Evolutionary conservation across 2,113 vertebrate genomes (phyloP), one percentile per base, ranked within the genome.

Genomic region (Syngnathus typhle): DNA sequence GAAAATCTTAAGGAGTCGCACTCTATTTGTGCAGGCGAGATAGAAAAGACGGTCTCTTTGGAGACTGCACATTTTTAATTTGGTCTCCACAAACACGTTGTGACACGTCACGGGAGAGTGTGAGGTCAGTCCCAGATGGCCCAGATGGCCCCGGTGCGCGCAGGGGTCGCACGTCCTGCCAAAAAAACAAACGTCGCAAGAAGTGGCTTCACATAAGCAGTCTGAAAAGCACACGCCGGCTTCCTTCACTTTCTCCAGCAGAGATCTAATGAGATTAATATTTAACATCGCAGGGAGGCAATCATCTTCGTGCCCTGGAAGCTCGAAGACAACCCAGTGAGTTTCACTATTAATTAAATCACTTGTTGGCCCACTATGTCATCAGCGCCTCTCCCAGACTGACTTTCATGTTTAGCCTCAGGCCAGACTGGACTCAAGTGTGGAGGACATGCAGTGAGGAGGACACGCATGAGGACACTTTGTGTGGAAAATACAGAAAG

Each of bases 321-420:
- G 67, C 79, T 73, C 74, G 78, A 75, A 60, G 76, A 76, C 80
- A 74, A 65, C 72, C 69, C 78, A 54, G 76, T 66, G 76, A 69
- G 72, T 79, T 74, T 78, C 81, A 74, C 77, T 38, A 76, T 82
- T 83, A 82, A 85, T 87, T 83, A 82, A 82, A 83, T 85, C 78
- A 80, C 70, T 67, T 66, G 75, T 70, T 75, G 79, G 80, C 74
- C 75, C 73, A 59, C 65, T 70, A 82, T 84, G 83, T 74, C 75
- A 82, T 73, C 64, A 41, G 75, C 64, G 63, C 73, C 60, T 64
- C 70, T 74, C 71, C 59, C 63, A 71, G 41, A 49, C 21, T 70
- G 60, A 64, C 70, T 74, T 75, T 73, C 21, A 56, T 67, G 67
- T 71, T 77, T 68, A 72, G 73, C 78, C 80, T 71, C 68, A 44